Evolutionary conservation across 2,888 invertebrate species (phyloP), one percentile per base, ranked within the genome.

Genomic region (Anoncus sp.): DNA sequence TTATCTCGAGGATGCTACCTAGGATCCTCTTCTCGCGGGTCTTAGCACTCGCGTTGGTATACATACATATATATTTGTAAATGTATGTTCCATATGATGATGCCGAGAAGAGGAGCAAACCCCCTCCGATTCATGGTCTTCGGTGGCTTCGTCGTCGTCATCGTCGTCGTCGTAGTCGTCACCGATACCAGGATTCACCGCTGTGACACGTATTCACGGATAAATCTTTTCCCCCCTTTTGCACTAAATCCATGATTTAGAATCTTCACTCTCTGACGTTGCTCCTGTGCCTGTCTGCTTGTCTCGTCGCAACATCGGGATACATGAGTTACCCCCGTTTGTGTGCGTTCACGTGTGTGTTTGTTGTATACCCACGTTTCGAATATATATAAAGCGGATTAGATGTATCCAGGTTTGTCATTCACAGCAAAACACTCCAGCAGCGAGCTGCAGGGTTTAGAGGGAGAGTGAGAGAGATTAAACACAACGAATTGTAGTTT

Each of bases 381-480:
- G 85, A 84, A 85, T 85, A 89, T 90, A 90, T 90, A 90, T 90
- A 90, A 90, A 88, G 87, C 88, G 89, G 87, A 89, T 88, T 89
- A 86, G 83, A 85, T 75, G 78, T 81, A 75, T 85, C 83, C 77
- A 83, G 85, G 85, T 89, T 90, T 89, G 89, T 90, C 90, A 90
- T 90, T 90, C 90, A 85, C 89, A 85, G 87, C 81, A 86, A 85
- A 86, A 87, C 87, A 86, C 86, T 87, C 85, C 71, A 77, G 67
- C 78, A 75, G 78, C 62, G 53, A 82, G 87, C 83, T 84, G 83
- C 82, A 82, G 83, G 86, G 85, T 85, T 82, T 76, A 72, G 40
- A 20, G 40, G 40, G 40, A 59, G 59, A 59, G 59, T 22, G 45
- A 35, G 67, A 71, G 63, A 77, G 69, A 80, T 78, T 62, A 67